phyloP scores from a whole-genome alignment of 2,113 vertebrate genomes.

The Poecile atricapillus region DNA sequence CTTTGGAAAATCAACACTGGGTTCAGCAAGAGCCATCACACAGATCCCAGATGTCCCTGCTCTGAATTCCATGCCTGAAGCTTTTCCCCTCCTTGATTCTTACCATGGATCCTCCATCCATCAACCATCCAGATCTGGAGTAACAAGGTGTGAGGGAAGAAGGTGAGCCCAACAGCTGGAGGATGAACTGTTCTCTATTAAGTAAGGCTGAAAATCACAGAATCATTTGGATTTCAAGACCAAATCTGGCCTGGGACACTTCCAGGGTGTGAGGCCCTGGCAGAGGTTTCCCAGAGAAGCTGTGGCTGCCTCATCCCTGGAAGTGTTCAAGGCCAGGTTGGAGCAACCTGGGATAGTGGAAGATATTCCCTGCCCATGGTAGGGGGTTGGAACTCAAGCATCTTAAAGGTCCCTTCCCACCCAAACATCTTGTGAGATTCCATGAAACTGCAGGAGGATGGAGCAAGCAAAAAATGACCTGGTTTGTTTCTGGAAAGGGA shows the following conservation, averaged over 20 bases:
- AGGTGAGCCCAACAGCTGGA: accelerated
- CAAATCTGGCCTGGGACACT: not conserved
- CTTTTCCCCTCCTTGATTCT: not conserved
- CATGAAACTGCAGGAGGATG: not conserved
- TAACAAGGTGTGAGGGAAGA: not conserved
- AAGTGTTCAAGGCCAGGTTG: not conserved
- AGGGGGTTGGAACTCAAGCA: not conserved
- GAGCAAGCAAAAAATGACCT: not conserved
- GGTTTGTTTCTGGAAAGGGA: not conserved
- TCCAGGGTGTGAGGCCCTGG: not conserved
- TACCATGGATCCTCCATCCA: not conserved
- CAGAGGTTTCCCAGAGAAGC: not conserved
- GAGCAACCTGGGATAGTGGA: not conserved
- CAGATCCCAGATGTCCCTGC: not conserved
- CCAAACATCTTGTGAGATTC: not conserved
- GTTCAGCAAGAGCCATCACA: not conserved
- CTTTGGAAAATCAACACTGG: not conserved
- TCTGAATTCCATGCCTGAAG: not conserved
- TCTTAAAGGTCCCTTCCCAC: not conserved
- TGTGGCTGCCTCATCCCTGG: not conserved
- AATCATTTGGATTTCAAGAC: not conserved
- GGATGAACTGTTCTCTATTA: not conserved
- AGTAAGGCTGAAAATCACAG: not conserved
- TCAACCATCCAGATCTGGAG: not conserved
- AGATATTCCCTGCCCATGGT: not conserved